Evolutionary conservation across 1,140 invertebrate genomes (phyloP), one percentile per base, ranked within the genome.

Genomic region (Asobara japonica): DNA sequence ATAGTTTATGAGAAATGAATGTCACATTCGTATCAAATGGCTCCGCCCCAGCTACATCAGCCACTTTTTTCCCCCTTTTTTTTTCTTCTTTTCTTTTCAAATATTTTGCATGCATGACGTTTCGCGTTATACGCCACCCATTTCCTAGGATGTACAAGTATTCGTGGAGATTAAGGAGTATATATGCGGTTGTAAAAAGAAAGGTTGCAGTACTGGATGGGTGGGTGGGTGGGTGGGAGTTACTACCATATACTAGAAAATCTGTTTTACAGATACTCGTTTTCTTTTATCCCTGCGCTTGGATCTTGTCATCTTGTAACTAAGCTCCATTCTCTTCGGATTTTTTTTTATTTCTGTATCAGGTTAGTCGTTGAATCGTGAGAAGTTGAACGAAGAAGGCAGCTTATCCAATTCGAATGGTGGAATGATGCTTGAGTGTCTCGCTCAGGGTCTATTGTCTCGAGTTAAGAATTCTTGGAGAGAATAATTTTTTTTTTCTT

Each of bases 231-330:
- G n/a, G n/a, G n/a, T n/a, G n/a, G n/a, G n/a, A n/a, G n/a, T 56
- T 33, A 51, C 18, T 30, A 69, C 29, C n/a, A 33, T 56, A 66
- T 71, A 71, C 51, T 31, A 60, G 71, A 48, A 65, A 72, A 72
- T 72, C 71, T 72, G 66, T 72, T 72, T 72, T 51, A 72, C 65
- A 51, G 41, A 56, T 38, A 72, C 30, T 67, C 48, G 56, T 67
- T 60, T 60, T 38, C 45, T 56, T 67, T 67, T 61, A 67, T 72
- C 61, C 61, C 64, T 25, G 64, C 64, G 51, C n/a, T 51, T 31
- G 61, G 61, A 72, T 51, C 71, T 65, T 67, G 65, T 36, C 66
- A 51, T 51, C 51, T 56, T 56, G 51, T 56, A 56, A 25, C 51
- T 22, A 56, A 56, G 1, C n/a, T 20, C 18, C 18, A 18, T 51